phyloP scores from a whole-genome alignment of 2,888 invertebrate genomes.

The Tenthredo notha region DNA sequence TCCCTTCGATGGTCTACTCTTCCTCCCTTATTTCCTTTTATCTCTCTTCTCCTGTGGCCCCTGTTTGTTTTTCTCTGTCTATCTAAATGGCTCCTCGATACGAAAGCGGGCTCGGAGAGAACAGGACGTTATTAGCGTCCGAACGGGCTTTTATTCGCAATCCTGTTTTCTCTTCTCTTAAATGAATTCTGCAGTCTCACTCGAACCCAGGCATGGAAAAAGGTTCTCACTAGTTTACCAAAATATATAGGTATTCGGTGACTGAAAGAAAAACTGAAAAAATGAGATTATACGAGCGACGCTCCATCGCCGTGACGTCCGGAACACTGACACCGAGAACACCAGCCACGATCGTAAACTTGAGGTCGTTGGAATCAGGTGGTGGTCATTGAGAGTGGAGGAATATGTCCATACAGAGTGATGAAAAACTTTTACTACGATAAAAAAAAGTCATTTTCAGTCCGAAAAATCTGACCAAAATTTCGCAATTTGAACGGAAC shows the following conservation, averaged over 20 bases:
- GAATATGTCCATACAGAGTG: background rate
- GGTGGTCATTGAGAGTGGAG: background rate
- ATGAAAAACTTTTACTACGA: background rate
- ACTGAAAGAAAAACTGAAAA: background rate
- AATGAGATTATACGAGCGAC: background rate
- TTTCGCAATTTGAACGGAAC: background rate
- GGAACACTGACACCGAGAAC: slow-evolving; percentile 4
- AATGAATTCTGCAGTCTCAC: background rate
- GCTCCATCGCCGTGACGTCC: slow-evolving; percentile 6
- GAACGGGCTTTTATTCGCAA: background rate
- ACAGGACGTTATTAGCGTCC: background rate
- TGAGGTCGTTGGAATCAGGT: slow-evolving; percentile 12
- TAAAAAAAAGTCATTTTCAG: background rate
- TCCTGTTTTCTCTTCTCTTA: background rate
- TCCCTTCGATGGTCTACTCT: slow-evolving; percentile 8
- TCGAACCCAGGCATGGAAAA: background rate
- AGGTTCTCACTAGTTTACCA: background rate
- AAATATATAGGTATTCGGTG: background rate
- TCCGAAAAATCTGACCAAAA: background rate
- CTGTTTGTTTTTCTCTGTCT: slow-evolving; percentile 3
- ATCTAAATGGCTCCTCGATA: background rate
- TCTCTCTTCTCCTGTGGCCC: background rate
- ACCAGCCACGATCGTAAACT: slow-evolving; percentile 2
- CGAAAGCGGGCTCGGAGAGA: background rate
- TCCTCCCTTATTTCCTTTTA: background rate